Evolutionary conservation across 2,113 vertebrate species (phyloP), one percentile per base, ranked within the genome.

Genomic region (Tichodroma muraria): DNA sequence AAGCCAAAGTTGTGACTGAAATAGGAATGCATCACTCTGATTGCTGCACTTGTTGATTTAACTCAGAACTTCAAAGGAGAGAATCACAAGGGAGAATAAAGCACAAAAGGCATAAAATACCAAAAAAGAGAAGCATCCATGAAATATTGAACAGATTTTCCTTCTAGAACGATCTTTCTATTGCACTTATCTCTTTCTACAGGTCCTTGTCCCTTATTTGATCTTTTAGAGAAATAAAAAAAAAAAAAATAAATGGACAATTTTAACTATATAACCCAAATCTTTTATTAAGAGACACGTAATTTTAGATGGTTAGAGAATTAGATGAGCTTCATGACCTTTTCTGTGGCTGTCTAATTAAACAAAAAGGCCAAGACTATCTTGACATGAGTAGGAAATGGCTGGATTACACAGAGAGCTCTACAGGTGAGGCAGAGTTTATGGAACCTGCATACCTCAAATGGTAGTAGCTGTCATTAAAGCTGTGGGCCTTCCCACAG

Each of bases 1-100:
- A 93, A 94, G 22, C 15, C 82, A 93, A 91, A 94, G 56, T 40
- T 92, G 88, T 80, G 75, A 47, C 40, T 61, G 76, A 94, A 95
- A 71, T 23, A 8, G 18, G 79, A 85, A 94, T 50, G 13, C 25
- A 82, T 44, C 12, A 3, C 45, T 88, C 53, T 63, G 68, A 88
- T 27, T 35, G 25, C 66, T 82, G 68, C 21, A 60, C 59, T 64
- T 89, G 20, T 72, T 71, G 35, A 10, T 80, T 90, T 80, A 84
- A 81, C 22, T 69, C 56, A 83, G 57, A 94, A 91, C 40, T 85
- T 93, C 61, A 85, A 86, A 94, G 65, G 23, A 76, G 13, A 47
- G 15, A 53, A 19, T 54, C 57, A 47, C 17, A 60, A 24, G 23
- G 28, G 37, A 65, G 17, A 44, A 61, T 50, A 66, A 4, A 63